Conservation (phyloP, 2,113 vertebrate species). For the Oryzias javanicus region DNA sequence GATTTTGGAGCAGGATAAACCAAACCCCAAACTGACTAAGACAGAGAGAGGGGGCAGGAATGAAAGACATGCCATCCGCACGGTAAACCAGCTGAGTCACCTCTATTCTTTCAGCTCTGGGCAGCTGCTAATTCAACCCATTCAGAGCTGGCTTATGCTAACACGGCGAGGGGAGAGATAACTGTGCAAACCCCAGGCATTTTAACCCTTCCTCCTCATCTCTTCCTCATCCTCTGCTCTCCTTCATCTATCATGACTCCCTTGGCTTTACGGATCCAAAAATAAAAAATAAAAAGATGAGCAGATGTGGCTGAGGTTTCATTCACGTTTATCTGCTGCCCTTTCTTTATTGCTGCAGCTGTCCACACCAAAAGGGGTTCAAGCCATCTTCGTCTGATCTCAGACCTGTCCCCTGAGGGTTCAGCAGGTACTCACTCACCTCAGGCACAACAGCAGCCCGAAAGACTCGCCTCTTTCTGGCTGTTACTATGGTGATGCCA, state of each 20-base stretch:
- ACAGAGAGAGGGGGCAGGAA: constrained; percentile 22
- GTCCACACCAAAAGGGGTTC: no score
- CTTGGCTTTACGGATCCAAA: neutral
- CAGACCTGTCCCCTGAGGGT: constrained; percentile 15
- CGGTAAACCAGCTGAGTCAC: constrained; percentile 77
- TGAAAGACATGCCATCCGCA: constrained; percentile 63
- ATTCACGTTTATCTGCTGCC: no score
- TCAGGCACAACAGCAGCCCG: constrained; percentile 45
- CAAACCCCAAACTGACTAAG: constrained; percentile 4
- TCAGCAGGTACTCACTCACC: constrained; percentile 9
- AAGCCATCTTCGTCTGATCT: constrained; percentile 17
- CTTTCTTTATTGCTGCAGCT: no score
- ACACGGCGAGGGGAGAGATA: constrained; percentile 61
- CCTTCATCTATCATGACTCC: neutral
- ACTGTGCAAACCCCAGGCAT: constrained; percentile 39
- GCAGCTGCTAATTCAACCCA: constrained; percentile 67
- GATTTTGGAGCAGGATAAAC: neutral
- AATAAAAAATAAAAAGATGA: no score
- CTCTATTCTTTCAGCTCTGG: constrained; percentile 64
- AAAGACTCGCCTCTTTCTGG: constrained; percentile 44
- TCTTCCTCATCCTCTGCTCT: neutral
- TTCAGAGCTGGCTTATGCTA: constrained; percentile 70
- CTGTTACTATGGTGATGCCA: constrained; percentile 72
- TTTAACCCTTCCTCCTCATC: constrained; percentile 24
- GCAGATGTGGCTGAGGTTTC: no score